A percentile compares a stretch with the other conserved stretches of the same genome.
These are phyloP conservation scores for Eonycteris spelaea DNA, from an alignment of 2,113 vertebrate species.

Conservation along the genomic window DNA sequence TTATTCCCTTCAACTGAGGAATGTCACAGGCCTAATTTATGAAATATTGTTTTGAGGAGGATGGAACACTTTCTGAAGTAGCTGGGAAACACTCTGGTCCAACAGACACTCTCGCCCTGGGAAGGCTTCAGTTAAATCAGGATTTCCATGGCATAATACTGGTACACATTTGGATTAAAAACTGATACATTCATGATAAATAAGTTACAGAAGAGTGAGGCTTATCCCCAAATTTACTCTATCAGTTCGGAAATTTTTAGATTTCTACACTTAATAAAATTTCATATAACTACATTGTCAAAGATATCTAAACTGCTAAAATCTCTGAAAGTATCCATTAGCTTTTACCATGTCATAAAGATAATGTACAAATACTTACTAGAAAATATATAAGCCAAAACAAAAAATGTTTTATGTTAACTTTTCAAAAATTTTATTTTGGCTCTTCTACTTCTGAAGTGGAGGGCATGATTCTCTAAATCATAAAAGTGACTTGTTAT, in stretches of 20 bases:
- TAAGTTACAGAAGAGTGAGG: background rate
- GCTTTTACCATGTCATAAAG: constrained; percentile 19
- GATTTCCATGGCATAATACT: background rate
- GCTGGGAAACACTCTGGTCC: background rate
- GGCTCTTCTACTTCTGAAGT: constrained; percentile 20
- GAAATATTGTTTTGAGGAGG: background rate
- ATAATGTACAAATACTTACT: background rate
- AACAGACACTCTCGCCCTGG: background rate
- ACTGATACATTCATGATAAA: background rate
- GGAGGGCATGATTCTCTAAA: constrained; percentile 13
- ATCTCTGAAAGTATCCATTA: constrained; percentile 16
- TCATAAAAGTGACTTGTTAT: constrained; percentile 30
- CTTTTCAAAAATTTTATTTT: background rate
- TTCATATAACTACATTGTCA: background rate
- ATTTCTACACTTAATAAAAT: constrained; percentile 4
- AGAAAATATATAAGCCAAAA: constrained; percentile 20
- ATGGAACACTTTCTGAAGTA: background rate
- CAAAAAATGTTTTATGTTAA: constrained; percentile 39
- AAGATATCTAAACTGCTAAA: constrained; percentile 19
- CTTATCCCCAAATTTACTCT: background rate
- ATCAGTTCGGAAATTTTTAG: background rate
- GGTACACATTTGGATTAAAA: constrained; percentile 20
- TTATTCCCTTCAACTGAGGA: background rate
- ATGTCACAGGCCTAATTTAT: background rate
- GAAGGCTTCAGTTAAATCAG: background rate